Evolutionary conservation across 1,140 invertebrate species (phyloP), one percentile per base, ranked within the genome.

Genomic region (Diploscapter pachys): DNA sequence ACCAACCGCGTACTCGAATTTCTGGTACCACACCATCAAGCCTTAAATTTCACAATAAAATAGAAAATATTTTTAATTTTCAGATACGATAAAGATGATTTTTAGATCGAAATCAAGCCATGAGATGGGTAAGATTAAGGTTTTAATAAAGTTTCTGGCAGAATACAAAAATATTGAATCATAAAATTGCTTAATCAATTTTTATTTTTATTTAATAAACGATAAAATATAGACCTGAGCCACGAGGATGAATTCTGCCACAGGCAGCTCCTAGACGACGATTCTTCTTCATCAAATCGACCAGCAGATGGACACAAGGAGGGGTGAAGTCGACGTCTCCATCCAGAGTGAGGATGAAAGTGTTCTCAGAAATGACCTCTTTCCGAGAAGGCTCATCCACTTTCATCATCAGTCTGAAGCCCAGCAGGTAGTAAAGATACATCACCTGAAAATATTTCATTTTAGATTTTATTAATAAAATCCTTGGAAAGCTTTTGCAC

Each of bases 281-380:
- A 85, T 98, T 98, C 85, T 98, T 98, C 85, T 98, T 98, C 94
- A 98, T 96, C 81, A 98, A 90, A 91, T 98, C 95, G 3, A 98
- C 91, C 8, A 98, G 88, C 9, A 99, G 87, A 80, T 94, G 91
- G 0, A 99, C 95, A 73, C 96, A 96, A 80, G 92, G 91, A 0
- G 96, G 96, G 85, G 96, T 93, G 86, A 99, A 98, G 87, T 98
- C 96, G 86, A 98, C 97, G 84, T 99, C 96, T 71, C 96, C 96
- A 83, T 99, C 96, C 5, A 99, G 88, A 6, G 96, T 96, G 11
- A 99, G 86, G 13, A 99, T 87, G 86, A 91, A 98, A 0, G 96
- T 99, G 83, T 98, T 98, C 86, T 98, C 95, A 0, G 95, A 94
- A 86, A 96, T 94, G 0, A 93, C 90, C 87, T 94, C 93, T 31